phyloP scores from a whole-genome alignment of 2,888 invertebrate species.

The Lucinisca nassula region DNA sequence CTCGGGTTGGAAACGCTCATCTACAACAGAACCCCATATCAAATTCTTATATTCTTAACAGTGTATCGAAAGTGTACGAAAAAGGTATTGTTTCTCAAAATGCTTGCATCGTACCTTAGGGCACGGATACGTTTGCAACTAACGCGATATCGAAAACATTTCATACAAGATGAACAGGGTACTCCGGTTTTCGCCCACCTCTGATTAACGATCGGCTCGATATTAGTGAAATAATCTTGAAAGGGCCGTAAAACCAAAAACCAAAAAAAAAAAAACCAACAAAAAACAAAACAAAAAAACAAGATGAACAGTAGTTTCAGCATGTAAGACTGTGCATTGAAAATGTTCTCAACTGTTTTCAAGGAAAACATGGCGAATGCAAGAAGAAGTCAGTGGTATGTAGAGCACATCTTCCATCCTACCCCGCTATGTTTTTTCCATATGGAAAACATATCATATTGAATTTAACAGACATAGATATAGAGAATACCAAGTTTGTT shows the following conservation, averaged over 20 bases:
- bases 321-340: not conserved
- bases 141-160: not conserved
- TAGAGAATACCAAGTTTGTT: too few relatives aligned
- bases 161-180: not conserved
- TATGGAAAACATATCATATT: constrained; percentile 18
- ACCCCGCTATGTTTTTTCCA: not conserved
- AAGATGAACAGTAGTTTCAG: too few relatives aligned
- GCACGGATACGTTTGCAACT: not conserved
- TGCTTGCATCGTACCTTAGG: not conserved
- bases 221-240: too few relatives aligned
- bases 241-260: too few relatives aligned
- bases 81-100: not conserved
- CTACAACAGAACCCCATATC: too few relatives aligned
- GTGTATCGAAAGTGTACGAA: not conserved
- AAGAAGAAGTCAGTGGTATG: constrained; percentile 4
- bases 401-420: not conserved
- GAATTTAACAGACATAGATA: not conserved
- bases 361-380: not conserved
- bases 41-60: not conserved
- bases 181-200: too few relatives aligned
- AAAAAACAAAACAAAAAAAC: not conserved
- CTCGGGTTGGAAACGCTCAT: too few relatives aligned
- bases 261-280: too few relatives aligned
- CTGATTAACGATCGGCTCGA: too few relatives aligned
- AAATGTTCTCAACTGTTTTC: not conserved